phyloP scores from a whole-genome alignment of 2,113 vertebrate species.

The Callipepla squamata region DNA sequence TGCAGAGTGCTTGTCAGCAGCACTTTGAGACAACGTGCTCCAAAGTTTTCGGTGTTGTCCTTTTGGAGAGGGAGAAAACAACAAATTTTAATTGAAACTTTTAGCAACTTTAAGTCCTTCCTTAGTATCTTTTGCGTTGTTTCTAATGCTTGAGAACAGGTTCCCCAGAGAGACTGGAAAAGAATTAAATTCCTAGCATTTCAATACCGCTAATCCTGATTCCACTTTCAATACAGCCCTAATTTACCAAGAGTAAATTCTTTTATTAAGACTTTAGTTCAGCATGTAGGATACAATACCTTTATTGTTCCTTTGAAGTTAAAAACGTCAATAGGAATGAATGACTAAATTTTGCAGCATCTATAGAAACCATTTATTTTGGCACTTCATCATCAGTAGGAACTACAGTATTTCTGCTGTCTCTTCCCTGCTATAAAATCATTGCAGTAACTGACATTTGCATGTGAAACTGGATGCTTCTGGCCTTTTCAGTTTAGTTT shows the following conservation, averaged over 20 bases:
- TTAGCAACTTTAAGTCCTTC: neutral
- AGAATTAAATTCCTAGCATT: conserved; percentile 29
- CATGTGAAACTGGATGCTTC: neutral
- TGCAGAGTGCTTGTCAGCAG: neutral
- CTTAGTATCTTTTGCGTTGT: neutral
- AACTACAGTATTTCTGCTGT: neutral
- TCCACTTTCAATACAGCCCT: conserved; percentile 1
- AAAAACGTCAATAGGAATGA: neutral
- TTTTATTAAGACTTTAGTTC: neutral
- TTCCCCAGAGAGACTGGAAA: neutral
- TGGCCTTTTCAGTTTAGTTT: neutral
- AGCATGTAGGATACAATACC: neutral
- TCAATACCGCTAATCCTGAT: conserved; percentile 39
- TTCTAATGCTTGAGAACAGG: conserved; percentile 7
- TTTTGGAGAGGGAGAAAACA: neutral
- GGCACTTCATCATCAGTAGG: neutral
- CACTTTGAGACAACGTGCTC: neutral
- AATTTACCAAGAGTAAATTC: neutral
- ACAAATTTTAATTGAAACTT: neutral
- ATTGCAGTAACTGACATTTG: neutral
- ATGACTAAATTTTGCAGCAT: neutral
- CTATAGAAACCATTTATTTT: neutral
- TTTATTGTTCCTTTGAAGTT: conserved; percentile 19
- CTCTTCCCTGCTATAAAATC: neutral
- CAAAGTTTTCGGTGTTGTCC: neutral